Evolutionary conservation across 2,113 vertebrate species (phyloP), one percentile per base, ranked within the genome.

Genomic region (Orientallactaga bullata): DNA sequence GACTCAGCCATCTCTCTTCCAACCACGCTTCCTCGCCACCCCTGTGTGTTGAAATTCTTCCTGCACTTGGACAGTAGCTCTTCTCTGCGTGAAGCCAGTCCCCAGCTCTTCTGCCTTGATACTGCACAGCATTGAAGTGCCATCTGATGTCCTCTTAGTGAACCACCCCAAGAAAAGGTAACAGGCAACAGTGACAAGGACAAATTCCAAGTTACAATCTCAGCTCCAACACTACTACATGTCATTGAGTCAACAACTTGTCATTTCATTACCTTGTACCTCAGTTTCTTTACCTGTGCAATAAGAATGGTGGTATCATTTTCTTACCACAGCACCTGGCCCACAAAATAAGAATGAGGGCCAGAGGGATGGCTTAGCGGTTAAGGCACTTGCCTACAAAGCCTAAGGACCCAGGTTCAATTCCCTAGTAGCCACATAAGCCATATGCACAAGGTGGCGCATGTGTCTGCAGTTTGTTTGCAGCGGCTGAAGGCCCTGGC

Each of bases 201-300:
- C 37, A 88, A n/a, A 78, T 30, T 60, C 32, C 47, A 2, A 55
- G 35, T 68, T 90, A n/a, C 58, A 69, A 23, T 76, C 30, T 42
- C 24, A 16, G 51, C 72, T 71, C 37, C 30, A 72, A 30, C 24
- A 76, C 18, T 82, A 65, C 16, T 73, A 3, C n/a, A 20, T 39
- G 42, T 88, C 35, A 71, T 17, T 66, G 47, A 47, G 30, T 72
- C 32, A 92, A 80, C 76, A 63, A 72, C 35, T 90, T 86, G 42
- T 47, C 42, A 47, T 47, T 47, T 47, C 5, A 83, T 3, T 9
- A 85, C 63, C 85, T 35, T 73, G 20, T 78, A 69, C 51, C 78
- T 93, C 42, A 5, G 47, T 89, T 65, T 91, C 58, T 71, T 88
- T 61, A 92, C 63, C 55, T 69, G 39, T 83, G 42, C 5, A 47